Evolutionary conservation across 2,888 invertebrate genomes (phyloP).

Genomic region (Campoplex capitator): DNA sequence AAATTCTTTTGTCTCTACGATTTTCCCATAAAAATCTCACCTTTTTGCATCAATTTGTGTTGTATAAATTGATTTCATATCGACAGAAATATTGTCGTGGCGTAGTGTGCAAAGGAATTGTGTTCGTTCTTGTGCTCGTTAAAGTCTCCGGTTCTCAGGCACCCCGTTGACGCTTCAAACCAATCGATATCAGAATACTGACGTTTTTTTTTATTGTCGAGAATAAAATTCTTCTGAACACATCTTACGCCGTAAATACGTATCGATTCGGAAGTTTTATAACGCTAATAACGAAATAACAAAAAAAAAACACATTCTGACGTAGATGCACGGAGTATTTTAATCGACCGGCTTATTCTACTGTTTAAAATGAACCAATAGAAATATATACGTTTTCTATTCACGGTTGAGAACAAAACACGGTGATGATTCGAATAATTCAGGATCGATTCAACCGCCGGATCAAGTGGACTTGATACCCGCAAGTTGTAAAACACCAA

Average conservation of each 20-base stretch:
- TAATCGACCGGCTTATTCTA: not conserved
- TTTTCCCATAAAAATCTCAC: not conserved
- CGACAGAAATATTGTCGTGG: not conserved
- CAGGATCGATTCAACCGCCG: not conserved
- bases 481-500: not conserved
- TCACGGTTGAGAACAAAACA: not conserved
- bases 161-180: not conserved
- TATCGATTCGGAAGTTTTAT: not conserved
- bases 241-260: not conserved
- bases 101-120: not conserved
- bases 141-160: conserved; percentile 18
- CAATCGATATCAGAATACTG: not conserved
- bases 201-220: too few species aligned
- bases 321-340: not conserved
- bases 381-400: not conserved
- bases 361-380: not conserved
- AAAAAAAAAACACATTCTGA: not conserved
- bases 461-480: not conserved
- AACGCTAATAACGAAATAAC: not conserved
- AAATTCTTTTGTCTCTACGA: not conserved
- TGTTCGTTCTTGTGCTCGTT: conserved; percentile 22
- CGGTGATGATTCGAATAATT: not conserved
- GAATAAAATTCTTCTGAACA: not conserved
- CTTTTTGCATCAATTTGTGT: not conserved
- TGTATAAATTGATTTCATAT: not conserved